These are phyloP conservation scores for Mastomys coucha DNA, from an alignment of 2,113 vertebrate genomes.

Conservation along the genomic window DNA sequence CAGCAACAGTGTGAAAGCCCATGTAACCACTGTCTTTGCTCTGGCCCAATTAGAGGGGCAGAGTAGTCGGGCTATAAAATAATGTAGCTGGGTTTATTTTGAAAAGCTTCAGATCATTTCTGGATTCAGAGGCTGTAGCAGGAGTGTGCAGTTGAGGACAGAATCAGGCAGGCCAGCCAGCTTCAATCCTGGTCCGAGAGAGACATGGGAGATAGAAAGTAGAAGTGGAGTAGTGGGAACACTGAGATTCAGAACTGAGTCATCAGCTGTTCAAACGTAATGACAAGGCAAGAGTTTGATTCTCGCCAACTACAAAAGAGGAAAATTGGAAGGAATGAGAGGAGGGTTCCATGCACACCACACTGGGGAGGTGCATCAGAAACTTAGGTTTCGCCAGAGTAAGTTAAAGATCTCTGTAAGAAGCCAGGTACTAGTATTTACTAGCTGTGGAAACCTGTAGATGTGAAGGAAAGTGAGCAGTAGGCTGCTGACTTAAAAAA, in stretches of 20 bases:
- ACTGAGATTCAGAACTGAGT: background rate
- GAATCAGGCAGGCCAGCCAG: background rate
- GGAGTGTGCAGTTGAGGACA: background rate
- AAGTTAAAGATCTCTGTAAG: background rate
- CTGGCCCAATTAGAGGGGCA: background rate
- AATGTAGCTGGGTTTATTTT: rapidly evolving
- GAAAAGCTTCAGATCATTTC: background rate
- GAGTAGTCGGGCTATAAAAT: background rate
- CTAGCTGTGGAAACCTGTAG: background rate
- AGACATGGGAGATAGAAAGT: background rate
- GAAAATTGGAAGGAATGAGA: background rate
- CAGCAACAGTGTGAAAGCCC: background rate
- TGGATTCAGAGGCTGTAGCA: background rate
- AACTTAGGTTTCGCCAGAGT: background rate
- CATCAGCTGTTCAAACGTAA: background rate
- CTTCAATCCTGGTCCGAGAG: background rate
- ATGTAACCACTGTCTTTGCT: background rate
- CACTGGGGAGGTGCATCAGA: background rate
- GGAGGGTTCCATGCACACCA: background rate
- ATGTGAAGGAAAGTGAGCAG: background rate
- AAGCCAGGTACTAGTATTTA: background rate
- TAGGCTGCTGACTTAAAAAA: background rate
- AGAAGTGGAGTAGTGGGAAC: background rate
- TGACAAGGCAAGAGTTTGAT: background rate
- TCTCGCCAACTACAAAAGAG: background rate